phyloP scores from a whole-genome alignment of 2,888 invertebrate genomes.

The Lathronympha strigana region DNA sequence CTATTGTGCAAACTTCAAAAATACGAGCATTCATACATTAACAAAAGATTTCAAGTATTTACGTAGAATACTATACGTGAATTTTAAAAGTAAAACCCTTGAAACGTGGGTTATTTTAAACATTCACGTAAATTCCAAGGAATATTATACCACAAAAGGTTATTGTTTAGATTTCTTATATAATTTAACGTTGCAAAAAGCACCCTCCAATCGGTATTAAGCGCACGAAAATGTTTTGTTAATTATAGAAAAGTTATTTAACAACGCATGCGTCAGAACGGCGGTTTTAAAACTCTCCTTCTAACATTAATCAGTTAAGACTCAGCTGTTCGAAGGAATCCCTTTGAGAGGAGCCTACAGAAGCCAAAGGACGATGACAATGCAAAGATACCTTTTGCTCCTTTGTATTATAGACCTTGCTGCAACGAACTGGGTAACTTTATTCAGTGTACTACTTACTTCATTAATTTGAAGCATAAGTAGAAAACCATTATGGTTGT shows the following conservation, averaged over 20 bases:
- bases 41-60: too few relatives aligned
- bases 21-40: too few relatives aligned
- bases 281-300: slow-evolving; percentile 57
- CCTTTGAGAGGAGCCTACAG: slow-evolving; percentile 51
- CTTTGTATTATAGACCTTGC: slow-evolving; percentile 21
- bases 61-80: too few relatives aligned
- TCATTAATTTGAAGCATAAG: slow-evolving; percentile 22
- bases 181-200: slow-evolving; percentile 2
- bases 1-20: too few relatives aligned
- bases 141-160: not conserved
- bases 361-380: slow-evolving; percentile 57
- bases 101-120: not conserved
- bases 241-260: slow-evolving; percentile 49
- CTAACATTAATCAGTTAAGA: slow-evolving; percentile 64
- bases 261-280: slow-evolving; percentile 55
- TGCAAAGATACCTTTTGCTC: slow-evolving; percentile 42
- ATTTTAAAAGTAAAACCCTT: too few relatives aligned
- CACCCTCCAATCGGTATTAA: not conserved
- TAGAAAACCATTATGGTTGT: slow-evolving; percentile 19
- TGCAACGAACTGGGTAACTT: slow-evolving; percentile 7
- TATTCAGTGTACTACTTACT: slow-evolving; percentile 14
- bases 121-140: not conserved
- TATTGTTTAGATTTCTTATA: not conserved
- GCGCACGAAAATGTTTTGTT: slow-evolving; percentile 40
- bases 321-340: slow-evolving; percentile 72